phyloP scores from a whole-genome alignment of 2,888 invertebrate species.

The Polyploca ridens region DNA sequence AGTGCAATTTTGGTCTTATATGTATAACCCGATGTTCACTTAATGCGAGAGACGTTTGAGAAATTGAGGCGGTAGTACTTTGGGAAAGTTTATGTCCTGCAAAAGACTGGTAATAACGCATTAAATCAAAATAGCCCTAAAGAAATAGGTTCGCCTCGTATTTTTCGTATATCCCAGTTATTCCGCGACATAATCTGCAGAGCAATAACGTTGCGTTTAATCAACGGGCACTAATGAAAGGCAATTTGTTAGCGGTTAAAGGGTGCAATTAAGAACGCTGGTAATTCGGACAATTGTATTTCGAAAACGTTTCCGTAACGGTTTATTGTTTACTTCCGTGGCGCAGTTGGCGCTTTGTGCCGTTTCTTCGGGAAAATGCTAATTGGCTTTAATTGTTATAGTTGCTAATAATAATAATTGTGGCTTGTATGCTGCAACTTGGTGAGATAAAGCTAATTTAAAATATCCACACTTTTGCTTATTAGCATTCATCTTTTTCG shows the following conservation, averaged over 20 bases:
- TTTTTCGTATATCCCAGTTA: constrained; percentile 5
- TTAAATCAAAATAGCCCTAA: neutral
- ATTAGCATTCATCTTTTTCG: neutral
- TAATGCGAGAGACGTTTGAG: no score
- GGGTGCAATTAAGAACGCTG: constrained; percentile 63
- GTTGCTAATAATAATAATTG: neutral
- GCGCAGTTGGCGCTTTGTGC: neutral
- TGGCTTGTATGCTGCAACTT: neutral
- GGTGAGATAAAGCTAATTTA: neutral
- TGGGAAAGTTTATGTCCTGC: no score
- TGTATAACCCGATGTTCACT: no score
- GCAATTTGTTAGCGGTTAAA: constrained; percentile 62
- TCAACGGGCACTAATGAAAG: constrained; percentile 63
- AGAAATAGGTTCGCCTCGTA: neutral
- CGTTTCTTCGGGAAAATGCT: constrained; percentile 5
- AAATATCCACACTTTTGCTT: neutral
- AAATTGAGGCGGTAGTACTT: no score
- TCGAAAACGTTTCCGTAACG: constrained; percentile 10
- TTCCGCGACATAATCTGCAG: constrained; percentile 22
- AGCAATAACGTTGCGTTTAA: constrained; percentile 49
- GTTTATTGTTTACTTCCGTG: constrained; percentile 11
- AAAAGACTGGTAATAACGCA: neutral
- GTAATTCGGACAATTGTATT: constrained; percentile 49
- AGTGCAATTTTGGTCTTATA: no score
- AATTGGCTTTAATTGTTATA: neutral